Evolutionary conservation across 2,113 vertebrate genomes (phyloP).

Genomic region (Lagopus leucura): DNA sequence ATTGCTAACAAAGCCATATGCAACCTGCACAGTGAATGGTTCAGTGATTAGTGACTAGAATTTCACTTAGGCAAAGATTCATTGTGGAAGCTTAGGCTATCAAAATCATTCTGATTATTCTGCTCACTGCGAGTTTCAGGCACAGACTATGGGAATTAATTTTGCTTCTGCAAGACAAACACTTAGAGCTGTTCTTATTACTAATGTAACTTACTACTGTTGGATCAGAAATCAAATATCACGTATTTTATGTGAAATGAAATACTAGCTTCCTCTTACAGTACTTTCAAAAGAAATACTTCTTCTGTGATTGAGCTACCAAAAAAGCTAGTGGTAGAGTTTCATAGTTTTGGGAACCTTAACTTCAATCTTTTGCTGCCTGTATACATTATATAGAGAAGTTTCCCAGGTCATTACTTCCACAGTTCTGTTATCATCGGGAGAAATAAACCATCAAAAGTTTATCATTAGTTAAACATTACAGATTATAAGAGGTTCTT

Average conservation of each 20-base stretch:
- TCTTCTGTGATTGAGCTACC: background rate
- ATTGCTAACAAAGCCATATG: conserved; percentile 62
- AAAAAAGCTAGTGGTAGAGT: background rate
- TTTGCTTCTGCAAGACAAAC: background rate
- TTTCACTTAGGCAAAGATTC: conserved; percentile 16
- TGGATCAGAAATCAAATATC: background rate
- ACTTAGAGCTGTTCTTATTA: background rate
- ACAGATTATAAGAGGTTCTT: background rate
- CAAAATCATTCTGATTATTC: conserved; percentile 37
- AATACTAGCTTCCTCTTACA: background rate
- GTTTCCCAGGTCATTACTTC: no score
- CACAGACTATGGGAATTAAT: background rate
- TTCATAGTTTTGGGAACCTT: background rate
- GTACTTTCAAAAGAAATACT: background rate
- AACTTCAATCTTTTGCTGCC: background rate
- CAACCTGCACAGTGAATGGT: conserved; percentile 34
- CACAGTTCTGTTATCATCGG: no score
- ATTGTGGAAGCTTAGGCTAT: background rate
- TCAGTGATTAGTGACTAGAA: conserved; percentile 57
- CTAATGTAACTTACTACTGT: background rate
- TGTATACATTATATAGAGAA: background rate
- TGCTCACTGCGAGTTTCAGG: background rate
- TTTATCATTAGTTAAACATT: background rate
- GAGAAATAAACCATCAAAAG: background rate
- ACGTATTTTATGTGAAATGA: background rate